Conservation (phyloP, 1,140 invertebrate genomes). For the Alviniconcha marisindica region DNA sequence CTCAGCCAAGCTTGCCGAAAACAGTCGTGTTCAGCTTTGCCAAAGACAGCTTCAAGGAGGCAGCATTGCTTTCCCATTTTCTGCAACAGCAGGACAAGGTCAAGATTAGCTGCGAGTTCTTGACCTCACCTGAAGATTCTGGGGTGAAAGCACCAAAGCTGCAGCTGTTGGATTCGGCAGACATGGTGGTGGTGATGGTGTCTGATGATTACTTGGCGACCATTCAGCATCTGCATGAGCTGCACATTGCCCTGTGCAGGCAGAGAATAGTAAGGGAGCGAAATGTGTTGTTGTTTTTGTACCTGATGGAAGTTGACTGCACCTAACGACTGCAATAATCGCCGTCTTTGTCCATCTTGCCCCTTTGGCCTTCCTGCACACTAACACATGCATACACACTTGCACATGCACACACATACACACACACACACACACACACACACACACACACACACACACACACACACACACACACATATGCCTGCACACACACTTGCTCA, state of each 20-base stretch:
- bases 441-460: too few relatives aligned
- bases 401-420: too few relatives aligned
- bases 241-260: constrained; percentile 54
- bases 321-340: too few relatives aligned
- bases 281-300: too few relatives aligned
- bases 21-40: constrained; percentile 52
- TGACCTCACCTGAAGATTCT: background rate
- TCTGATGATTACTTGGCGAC: constrained; percentile 52
- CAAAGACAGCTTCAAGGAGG: constrained; percentile 47
- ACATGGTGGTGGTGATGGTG: constrained; percentile 55
- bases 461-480: too few relatives aligned
- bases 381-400: too few relatives aligned
- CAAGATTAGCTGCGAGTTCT: constrained; percentile 28
- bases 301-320: too few relatives aligned
- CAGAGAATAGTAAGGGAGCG: constrained; percentile 46
- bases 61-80: constrained; percentile 38
- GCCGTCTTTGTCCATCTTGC: too few relatives aligned
- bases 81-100: constrained; percentile 4
- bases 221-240: constrained; percentile 49
- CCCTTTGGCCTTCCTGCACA: too few relatives aligned
- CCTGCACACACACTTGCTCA: too few relatives aligned
- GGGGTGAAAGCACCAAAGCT: constrained; percentile 35
- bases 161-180: constrained; percentile 49
- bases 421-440: too few relatives aligned
- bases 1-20: background rate